Conservation (phyloP, 1,140 invertebrate genomes). For the Spodoptera litura region DNA sequence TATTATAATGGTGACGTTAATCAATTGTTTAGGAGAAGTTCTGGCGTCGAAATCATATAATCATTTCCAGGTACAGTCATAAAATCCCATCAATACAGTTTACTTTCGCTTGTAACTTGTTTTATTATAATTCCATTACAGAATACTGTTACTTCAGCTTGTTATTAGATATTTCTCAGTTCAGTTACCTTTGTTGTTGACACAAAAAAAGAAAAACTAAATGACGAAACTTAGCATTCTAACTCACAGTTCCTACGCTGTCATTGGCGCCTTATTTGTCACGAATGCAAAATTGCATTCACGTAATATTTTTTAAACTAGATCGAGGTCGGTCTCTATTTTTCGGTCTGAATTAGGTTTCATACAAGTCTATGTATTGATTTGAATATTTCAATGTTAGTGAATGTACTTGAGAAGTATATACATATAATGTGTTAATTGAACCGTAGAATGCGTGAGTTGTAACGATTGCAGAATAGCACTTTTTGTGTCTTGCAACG, state of each 20-base stretch:
- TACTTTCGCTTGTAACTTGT: slow-evolving; percentile 31
- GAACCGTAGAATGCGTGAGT: background rate
- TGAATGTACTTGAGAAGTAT: slow-evolving; percentile 9
- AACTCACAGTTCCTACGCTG: background rate
- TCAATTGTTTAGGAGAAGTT: no score
- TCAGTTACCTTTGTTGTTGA: slow-evolving; percentile 30
- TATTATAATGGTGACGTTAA: no score
- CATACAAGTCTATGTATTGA: background rate
- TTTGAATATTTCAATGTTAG: slow-evolving; percentile 19
- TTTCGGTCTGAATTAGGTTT: slow-evolving; percentile 13
- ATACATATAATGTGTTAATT: slow-evolving; percentile 1
- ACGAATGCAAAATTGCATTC: slow-evolving; percentile 4
- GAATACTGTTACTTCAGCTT: slow-evolving; percentile 32
- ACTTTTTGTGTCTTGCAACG: slow-evolving; percentile 1
- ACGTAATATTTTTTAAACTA: slow-evolving; percentile 19
- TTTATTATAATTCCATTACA: slow-evolving; percentile 35
- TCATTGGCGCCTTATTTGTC: slow-evolving; percentile 15
- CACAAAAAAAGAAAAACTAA: slow-evolving; percentile 9
- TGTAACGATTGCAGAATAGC: slow-evolving; percentile 15
- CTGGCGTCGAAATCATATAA: background rate
- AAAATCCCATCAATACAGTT: slow-evolving; percentile 13
- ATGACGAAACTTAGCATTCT: slow-evolving; percentile 19
- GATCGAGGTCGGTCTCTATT: slow-evolving; percentile 28
- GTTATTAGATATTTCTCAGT: slow-evolving; percentile 37
- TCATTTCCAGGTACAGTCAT: background rate